Base-by-base conservation (phyloP, 2,113 vertebrate species). In the Myodes glareolus region DNA sequence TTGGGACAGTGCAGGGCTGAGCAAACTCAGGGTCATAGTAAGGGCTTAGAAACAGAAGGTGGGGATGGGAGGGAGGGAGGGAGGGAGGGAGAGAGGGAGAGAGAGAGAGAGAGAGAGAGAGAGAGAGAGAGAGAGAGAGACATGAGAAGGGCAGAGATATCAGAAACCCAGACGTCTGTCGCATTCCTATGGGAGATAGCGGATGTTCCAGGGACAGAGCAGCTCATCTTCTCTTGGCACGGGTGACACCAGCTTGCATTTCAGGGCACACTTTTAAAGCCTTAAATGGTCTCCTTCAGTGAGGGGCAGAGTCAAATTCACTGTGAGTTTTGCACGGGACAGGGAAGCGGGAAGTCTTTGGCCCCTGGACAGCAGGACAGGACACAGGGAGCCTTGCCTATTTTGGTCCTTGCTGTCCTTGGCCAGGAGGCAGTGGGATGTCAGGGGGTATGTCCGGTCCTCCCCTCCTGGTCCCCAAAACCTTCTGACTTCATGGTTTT, bases 171-270 rank as follows among this genome's bases (percentile, higher is more conserved):
- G 97, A 94, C 93, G 72, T 81, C 96, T 90, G 94, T 85, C 17
- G 72, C 98, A 98, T 98, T 98, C 98, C 98, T 91, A 3, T 3
- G 89, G 70, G 94, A 98, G 98, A 98, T 98, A 98, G 97, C 93
- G 63, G 88, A 81, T 58, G 95, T 92, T 95, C 97, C 93, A 1
- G 94, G 97, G n/a, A 97, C 97, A 93, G 33, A 58, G 67, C 80
- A 6, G 96, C 97, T 97, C 97, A 98, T 98, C 97, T 8, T 88
- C 96, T 94, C 96, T 96, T 75, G 95, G 97, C 97, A 78, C 33
- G 93, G 29, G 81, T 94, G 97, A 97, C 97, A 76, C 88, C 21
- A 75, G 95, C 95, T 90, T 45, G 72, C 29, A 21, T 75, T 78
- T 65, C 95, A 63, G 88, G 70, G 90, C 92, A 88, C 87, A 14